A percentile compares a stretch with the other conserved stretches of the same genome.
phyloP scores from a whole-genome alignment of 2,113 vertebrate genomes.

The Limnothrissa miodon region DNA sequence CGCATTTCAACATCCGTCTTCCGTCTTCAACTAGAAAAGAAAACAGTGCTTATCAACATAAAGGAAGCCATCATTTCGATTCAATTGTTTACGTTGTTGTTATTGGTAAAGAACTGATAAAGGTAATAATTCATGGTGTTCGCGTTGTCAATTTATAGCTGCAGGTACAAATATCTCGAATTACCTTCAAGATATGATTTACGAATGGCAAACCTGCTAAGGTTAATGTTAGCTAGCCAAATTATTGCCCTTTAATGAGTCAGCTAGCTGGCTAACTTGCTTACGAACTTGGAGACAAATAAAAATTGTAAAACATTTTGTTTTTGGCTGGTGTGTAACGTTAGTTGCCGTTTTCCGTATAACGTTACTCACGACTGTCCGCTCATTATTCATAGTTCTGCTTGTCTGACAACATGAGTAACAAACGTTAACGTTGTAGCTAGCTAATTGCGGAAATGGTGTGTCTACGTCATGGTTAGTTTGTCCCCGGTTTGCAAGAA shows the following conservation, averaged over 20 bases:
- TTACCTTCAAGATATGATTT: background rate
- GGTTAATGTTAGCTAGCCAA: background rate
- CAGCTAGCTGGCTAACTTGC: slow-evolving; percentile 3
- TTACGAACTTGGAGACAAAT: background rate
- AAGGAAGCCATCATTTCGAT: background rate
- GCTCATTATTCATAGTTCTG: background rate
- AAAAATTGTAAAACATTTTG: background rate
- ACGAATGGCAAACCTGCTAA: background rate
- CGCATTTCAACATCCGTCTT: slow-evolving; percentile 41
- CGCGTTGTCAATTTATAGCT: background rate
- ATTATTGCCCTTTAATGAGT: background rate
- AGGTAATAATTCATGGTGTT: slow-evolving; percentile 13
- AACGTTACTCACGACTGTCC: background rate
- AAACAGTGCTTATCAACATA: background rate
- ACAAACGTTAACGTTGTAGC: background rate
- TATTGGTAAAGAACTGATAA: background rate
- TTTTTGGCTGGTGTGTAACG: background rate
- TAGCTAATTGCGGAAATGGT: background rate
- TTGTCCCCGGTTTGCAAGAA: background rate
- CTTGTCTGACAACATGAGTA: background rate
- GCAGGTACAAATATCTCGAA: background rate
- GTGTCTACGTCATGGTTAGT: background rate
- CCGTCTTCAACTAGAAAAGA: slow-evolving; percentile 34
- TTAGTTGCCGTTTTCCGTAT: background rate
- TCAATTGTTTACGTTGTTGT: background rate